Percentiles rank a stretch among this genome's conserved stretches.
phyloP scores from a whole-genome alignment of 2,113 vertebrate genomes.

The Vombatus ursinus region DNA sequence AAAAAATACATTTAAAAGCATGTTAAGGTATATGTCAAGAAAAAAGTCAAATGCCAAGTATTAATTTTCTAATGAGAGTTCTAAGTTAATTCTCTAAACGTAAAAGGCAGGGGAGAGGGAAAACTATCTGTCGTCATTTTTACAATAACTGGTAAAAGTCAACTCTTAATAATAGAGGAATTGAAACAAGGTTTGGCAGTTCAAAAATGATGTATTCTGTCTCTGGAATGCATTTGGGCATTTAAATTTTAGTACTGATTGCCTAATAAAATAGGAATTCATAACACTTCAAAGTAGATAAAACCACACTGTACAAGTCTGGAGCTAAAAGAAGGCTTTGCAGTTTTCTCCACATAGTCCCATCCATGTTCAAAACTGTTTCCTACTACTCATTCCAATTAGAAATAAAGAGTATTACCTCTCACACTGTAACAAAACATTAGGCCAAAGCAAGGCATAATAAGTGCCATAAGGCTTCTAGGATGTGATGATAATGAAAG shows the following conservation, averaged over 20 bases:
- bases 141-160: neutral
- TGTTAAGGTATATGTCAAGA: neutral
- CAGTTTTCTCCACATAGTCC: neutral
- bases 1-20: constrained; percentile 51
- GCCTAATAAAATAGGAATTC: neutral
- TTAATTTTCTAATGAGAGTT: neutral
- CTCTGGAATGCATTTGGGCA: neutral
- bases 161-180: neutral
- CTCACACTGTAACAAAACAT: neutral
- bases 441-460: neutral
- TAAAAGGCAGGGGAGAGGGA: neutral
- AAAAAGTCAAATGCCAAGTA: neutral
- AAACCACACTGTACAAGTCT: neutral
- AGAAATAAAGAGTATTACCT: neutral
- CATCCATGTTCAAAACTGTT: neutral
- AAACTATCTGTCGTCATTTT: neutral
- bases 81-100: neutral
- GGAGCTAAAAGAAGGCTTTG: neutral
- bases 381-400: neutral
- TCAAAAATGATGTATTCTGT: neutral
- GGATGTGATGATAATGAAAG: neutral
- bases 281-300: neutral
- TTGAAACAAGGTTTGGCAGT: neutral
- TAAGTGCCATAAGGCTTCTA: neutral
- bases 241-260: neutral